A percentile compares a stretch with the other conserved stretches of the same genome.
These are phyloP conservation scores for Megalurothrips usitatus DNA, from an alignment of 2,888 invertebrate species.

Conservation along the genomic window DNA sequence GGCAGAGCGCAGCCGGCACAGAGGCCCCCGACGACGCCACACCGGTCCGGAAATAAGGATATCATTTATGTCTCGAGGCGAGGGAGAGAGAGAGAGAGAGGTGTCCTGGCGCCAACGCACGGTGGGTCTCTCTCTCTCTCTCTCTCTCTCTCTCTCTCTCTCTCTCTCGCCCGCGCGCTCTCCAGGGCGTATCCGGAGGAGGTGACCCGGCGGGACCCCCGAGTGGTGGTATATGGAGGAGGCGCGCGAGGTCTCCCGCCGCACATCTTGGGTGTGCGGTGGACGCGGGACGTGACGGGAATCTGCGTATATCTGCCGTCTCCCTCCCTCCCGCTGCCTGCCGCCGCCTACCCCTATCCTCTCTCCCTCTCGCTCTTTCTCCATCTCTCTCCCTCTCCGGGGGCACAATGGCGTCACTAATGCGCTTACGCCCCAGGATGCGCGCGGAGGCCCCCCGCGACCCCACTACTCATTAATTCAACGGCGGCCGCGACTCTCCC, in stretches of 20 bases:
- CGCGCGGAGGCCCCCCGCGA: background rate
- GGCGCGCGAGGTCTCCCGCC: too few relatives aligned
- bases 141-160: background rate
- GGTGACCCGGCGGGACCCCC: too few relatives aligned
- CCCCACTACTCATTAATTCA: background rate
- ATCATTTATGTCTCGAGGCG: background rate
- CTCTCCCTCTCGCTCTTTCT: too few relatives aligned
- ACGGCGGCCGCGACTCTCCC: background rate
- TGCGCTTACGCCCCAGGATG: background rate
- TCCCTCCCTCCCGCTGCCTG: too few relatives aligned
- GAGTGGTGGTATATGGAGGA: too few relatives aligned
- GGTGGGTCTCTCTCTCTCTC: background rate
- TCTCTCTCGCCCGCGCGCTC: background rate
- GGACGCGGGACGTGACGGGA: too few relatives aligned
- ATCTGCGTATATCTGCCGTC: too few relatives aligned
- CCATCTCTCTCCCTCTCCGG: too few relatives aligned
- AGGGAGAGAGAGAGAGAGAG: background rate
- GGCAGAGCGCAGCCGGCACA: too few relatives aligned
- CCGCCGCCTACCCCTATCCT: too few relatives aligned
- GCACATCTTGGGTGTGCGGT: too few relatives aligned
- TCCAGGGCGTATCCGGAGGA: background rate
- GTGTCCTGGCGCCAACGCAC: background rate
- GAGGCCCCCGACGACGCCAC: too few relatives aligned
- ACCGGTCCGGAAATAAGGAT: conserved; percentile 13
- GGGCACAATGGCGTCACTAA: background rate